These are phyloP conservation scores for Tychaedon coryphoeus DNA, from an alignment of 2,113 vertebrate species.

Conservation along the genomic window DNA sequence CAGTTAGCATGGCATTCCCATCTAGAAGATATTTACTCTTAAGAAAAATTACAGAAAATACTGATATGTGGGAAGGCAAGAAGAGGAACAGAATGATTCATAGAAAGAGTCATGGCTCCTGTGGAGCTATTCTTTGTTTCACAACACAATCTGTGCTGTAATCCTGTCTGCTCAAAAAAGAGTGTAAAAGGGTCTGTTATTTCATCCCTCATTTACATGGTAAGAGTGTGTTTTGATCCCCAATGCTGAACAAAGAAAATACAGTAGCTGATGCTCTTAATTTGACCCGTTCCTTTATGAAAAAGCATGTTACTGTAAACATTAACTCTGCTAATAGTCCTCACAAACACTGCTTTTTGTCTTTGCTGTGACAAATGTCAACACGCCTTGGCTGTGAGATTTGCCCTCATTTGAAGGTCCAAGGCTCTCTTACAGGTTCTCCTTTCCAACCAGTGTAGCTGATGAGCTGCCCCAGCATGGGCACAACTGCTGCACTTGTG, in stretches of 20 bases:
- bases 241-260: constrained; percentile 10
- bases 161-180: constrained; percentile 32
- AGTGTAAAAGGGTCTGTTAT: constrained; percentile 7
- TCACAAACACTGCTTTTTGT: not conserved
- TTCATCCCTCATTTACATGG: constrained; percentile 17
- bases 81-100: not conserved
- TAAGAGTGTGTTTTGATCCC: not conserved
- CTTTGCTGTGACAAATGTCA: not conserved
- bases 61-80: not conserved
- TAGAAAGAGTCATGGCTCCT: constrained; percentile 9
- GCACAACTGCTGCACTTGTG: not conserved
- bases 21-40: not conserved
- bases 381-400: not conserved
- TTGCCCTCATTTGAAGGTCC: not conserved
- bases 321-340: not conserved
- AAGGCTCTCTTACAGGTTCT: not conserved
- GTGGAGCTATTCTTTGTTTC: constrained; percentile 44
- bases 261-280: not conserved
- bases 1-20: not conserved
- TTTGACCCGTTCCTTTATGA: constrained; percentile 15
- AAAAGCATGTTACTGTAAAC: constrained; percentile 13
- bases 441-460: not conserved
- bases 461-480: not conserved
- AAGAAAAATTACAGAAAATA: constrained; percentile 8
- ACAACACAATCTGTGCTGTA: not conserved